Evolutionary conservation across 1,140 invertebrate genomes (phyloP), one percentile per base, ranked within the genome.

Genomic region (Saxidomus purpurata): DNA sequence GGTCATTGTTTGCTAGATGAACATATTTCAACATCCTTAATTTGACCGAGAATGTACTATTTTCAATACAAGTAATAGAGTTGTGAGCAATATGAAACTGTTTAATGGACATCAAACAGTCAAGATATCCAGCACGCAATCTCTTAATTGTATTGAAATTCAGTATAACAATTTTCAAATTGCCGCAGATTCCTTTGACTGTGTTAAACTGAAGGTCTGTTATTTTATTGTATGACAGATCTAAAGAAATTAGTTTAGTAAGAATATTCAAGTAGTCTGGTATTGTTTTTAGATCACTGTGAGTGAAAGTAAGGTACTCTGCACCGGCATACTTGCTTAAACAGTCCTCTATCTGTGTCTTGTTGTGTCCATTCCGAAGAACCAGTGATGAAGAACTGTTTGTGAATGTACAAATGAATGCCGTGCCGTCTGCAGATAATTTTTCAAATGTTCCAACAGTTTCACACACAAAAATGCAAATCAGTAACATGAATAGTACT

Each of bases 21-120:
- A 61, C 43, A 11, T 82, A 25, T 36, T 0, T 47, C 9, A 67
- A 36, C 6, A 3, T 15, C 13, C 25, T 67, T 43, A 38, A 38
- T 38, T 47, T 67, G 0, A 36, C 55, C 40, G 17, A 63, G 19
- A 82, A 82, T 25, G 80, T 63, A 6, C 80, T 59, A 67, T 82
- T 82, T 28, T 67, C 34, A 22, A 82, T 67, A 28, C 34, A 8
- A 36, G 3, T 17, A 13, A 82, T 19, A 4, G 11, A 25, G 28
- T 82, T 82, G 22, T 82, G 63, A 0, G 15, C 25, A 17, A 82
- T 15, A 1, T 1, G 43, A 8, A 67, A 17, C 6, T 0, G 8
- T 22, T 61, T 0, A 3, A 82, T 9, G 4, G 22, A 40, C 28
- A 25, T 9, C 31, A 82, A 67, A 25, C 80, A 82, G 67, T 82